Base-by-base conservation (phyloP, 2,888 invertebrate species). In the Xestia rhomboidea region DNA sequence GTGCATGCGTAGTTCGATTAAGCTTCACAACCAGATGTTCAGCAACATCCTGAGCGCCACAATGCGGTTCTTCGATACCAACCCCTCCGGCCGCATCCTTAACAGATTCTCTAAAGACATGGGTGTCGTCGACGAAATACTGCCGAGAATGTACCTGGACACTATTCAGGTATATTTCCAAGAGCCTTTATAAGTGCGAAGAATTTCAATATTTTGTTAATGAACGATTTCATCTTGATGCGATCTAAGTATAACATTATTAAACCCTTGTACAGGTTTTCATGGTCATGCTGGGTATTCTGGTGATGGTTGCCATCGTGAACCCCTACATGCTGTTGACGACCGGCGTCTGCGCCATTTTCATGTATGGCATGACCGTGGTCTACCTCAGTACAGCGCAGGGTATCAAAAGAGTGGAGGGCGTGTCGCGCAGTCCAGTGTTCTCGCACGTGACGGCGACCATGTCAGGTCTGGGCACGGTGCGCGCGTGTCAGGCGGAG, bases 71-170 rank as follows among this genome's bases (percentile, higher is more conserved):
- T 99, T 99, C 92, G 98, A 98, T 92, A 98, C 97, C 5, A 98
- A 99, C 93, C 98, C 99, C 0, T 98, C 98, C n/a, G 98, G 98
- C 60, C 97, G 98, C 30, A 98, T 99, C 86, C 96, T 99, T 73
- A 98, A 98, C 93, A 95, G 98, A 75, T 99, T 99, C 93, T 98
- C 98, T 0, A 98, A 98, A 91, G 99, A 99, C 90, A 97, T 98
- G 94, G 98, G 98, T 0, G 96, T 98, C 1, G 97, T 98, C 68
- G 98, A 98, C 90, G 98, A 98, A 93, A 94, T 97, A 30, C 92
- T 98, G 71, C 98, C 98, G 0, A 94, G 96, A 83, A 97, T 97
- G 89, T 97, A 97, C 90, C 94, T 98, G 68, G 98, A 98, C 88
- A 97, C 98, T 76, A 97, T 97, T 70, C 98, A 98, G 96, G 97